Evolutionary conservation across 2,888 invertebrate species (phyloP).

Genomic region (Pyrocoelia pectoralis): DNA sequence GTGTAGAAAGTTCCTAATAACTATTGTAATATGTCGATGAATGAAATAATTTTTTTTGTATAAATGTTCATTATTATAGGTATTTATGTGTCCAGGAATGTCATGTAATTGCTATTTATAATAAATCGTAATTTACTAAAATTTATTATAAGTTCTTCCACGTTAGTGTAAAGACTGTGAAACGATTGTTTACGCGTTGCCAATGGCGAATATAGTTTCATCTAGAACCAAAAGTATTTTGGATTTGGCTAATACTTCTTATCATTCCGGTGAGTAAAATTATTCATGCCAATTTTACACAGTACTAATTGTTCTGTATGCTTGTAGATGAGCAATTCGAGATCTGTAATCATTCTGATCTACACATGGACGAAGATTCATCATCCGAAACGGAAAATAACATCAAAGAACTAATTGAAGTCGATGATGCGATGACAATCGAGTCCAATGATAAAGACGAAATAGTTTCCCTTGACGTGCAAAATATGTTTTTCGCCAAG

Average conservation of each 20-base stretch:
- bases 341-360: constrained; percentile 6
- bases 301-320: constrained; percentile 6
- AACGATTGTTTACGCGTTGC: no score
- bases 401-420: constrained; percentile 3
- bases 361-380: constrained; percentile 19
- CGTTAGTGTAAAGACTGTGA: constrained; percentile 3
- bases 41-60: no score
- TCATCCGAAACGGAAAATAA: constrained; percentile 11
- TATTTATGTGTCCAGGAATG: no score
- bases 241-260: not conserved
- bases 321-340: constrained; percentile 4
- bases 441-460: not conserved
- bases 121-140: no score
- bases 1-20: no score
- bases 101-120: no score
- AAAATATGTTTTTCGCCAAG: constrained; percentile 4
- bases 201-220: no score
- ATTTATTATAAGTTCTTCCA: no score
- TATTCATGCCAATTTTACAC: not conserved
- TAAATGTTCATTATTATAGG: no score
- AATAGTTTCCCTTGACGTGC: constrained; percentile 1
- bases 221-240: not conserved
- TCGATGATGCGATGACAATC: not conserved
- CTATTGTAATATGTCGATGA: no score
- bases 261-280: constrained; percentile 1